These are phyloP conservation scores for Loriculus beryllinus DNA, from an alignment of 2,797 vertebrate species.

Conservation along the genomic window DNA sequence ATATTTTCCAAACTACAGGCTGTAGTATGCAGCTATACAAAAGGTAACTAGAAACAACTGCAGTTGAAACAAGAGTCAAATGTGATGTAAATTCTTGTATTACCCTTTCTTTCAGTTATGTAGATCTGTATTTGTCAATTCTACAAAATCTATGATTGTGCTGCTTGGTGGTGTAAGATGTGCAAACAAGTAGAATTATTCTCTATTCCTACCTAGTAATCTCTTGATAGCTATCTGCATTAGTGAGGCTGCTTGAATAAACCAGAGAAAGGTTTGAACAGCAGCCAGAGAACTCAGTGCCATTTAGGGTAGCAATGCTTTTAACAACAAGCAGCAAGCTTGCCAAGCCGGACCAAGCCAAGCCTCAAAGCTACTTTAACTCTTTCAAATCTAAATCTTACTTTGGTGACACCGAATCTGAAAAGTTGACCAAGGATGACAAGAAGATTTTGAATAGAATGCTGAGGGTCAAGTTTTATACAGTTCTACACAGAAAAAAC, in stretches of 20 bases:
- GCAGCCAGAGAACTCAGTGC: conserved; percentile 47
- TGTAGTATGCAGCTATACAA: neutral
- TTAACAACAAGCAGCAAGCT: neutral
- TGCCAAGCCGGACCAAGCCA: neutral
- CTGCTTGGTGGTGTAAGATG: neutral
- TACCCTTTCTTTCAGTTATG: neutral
- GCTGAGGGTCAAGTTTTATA: neutral
- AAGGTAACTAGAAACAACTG: neutral
- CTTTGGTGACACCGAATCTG: neutral
- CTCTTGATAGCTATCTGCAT: neutral
- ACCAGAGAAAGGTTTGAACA: neutral
- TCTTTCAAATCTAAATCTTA: neutral
- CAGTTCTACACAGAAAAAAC: neutral
- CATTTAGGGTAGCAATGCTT: conserved; percentile 38
- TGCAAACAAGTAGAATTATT: neutral
- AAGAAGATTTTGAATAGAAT: neutral
- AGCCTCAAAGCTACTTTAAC: conserved; percentile 11
- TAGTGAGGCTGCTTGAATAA: neutral
- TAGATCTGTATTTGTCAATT: neutral
- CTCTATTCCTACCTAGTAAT: neutral
- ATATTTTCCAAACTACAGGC: neutral
- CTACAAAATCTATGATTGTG: neutral
- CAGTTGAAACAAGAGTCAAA: neutral
- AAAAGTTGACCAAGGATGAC: neutral
- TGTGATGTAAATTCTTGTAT: neutral